Conservation (phyloP, 2,888 invertebrate genomes). For the Drosophila multiciliata region DNA sequence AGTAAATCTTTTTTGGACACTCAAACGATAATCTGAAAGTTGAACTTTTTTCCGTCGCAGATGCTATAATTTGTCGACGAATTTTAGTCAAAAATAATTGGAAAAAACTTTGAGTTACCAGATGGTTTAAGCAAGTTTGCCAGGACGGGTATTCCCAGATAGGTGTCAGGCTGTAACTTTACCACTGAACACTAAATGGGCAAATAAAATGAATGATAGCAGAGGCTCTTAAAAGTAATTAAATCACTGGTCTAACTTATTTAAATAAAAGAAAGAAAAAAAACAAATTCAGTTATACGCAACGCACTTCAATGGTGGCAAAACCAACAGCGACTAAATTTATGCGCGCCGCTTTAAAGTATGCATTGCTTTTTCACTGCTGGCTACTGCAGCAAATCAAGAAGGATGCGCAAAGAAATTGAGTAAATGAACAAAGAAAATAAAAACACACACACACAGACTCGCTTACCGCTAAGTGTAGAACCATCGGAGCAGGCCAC, state of each 20-base stretch:
- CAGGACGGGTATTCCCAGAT: not conserved
- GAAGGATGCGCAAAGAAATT: not conserved
- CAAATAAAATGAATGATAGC: not conserved
- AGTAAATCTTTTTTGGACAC: no score
- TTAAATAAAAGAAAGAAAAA: no score
- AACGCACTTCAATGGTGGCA: not conserved
- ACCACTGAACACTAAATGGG: not conserved
- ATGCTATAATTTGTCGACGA: not conserved
- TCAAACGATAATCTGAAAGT: not conserved
- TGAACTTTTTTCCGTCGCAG: not conserved
- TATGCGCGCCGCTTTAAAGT: constrained; percentile 22
- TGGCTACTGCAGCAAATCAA: not conserved
- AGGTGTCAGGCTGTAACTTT: not conserved
- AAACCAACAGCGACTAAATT: constrained; percentile 1
- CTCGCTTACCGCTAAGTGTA: constrained; percentile 25
- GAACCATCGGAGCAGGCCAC: not conserved
- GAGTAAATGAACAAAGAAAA: not conserved
- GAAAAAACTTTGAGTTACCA: not conserved
- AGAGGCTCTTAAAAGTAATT: not conserved
- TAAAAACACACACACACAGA: not conserved
- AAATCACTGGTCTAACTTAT: not conserved
- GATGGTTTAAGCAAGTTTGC: not conserved
- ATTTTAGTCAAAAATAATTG: not conserved
- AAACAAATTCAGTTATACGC: not conserved
- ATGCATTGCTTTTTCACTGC: constrained; percentile 18